phyloP scores from a whole-genome alignment of 2,113 vertebrate species.

The Procapra przewalskii region DNA sequence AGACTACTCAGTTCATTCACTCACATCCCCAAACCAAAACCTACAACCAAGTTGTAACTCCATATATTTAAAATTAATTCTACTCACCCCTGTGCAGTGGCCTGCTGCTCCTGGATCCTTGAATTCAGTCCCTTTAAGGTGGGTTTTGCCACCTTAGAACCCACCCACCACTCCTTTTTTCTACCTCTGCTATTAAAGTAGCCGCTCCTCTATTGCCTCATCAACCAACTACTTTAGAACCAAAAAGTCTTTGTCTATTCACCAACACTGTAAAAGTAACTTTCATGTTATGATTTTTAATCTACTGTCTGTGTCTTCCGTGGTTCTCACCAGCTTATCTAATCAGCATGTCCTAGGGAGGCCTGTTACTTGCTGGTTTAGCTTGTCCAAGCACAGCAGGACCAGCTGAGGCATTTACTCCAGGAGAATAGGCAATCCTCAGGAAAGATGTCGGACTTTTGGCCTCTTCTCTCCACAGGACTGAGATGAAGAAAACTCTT shows the following conservation, averaged over 20 bases:
- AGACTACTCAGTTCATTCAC: background rate
- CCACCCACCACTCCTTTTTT: background rate
- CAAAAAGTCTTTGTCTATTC: constrained; percentile 64
- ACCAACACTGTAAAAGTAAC: constrained; percentile 49
- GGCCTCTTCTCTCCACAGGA: background rate
- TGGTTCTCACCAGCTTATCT: constrained; percentile 48
- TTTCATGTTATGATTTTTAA: constrained; percentile 29
- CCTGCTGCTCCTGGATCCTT: background rate
- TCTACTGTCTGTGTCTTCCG: background rate
- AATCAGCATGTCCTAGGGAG: constrained; percentile 37
- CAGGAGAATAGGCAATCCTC: background rate
- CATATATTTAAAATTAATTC: constrained; percentile 1
- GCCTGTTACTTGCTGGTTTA: background rate
- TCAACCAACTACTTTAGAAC: constrained; percentile 18
- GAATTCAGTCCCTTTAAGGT: background rate
- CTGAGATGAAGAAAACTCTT: background rate
- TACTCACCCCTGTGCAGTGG: constrained; percentile 47
- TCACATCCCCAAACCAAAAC: background rate
- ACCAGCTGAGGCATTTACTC: background rate
- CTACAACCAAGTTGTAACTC: background rate
- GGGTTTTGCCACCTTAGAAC: background rate
- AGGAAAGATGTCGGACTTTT: background rate
- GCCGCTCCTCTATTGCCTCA: constrained; percentile 4
- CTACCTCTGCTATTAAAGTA: background rate
- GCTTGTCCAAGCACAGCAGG: background rate